Conservation (phyloP, 2,888 invertebrate species). For the Trissolcus japonicus region DNA sequence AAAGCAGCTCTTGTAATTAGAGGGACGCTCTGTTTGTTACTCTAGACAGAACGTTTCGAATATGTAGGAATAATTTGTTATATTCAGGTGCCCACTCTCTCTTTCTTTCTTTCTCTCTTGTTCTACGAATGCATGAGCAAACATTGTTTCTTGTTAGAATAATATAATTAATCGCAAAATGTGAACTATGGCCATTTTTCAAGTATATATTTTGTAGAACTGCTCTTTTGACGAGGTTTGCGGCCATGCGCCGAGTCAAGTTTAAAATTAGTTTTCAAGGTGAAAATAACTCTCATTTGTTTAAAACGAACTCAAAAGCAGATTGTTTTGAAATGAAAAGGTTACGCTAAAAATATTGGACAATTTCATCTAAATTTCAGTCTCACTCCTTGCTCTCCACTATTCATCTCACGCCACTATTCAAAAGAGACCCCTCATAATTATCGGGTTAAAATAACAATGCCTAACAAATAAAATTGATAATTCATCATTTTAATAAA, state of each 20-base stretch:
- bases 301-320: neutral
- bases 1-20: constrained; percentile 60
- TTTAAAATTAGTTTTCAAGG: constrained; percentile 21
- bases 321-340: neutral
- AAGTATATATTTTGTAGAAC: constrained; percentile 13
- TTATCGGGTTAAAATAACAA: no score
- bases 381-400: no score
- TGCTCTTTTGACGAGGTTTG: constrained; percentile 28
- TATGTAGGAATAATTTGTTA: constrained; percentile 55
- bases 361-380: no score
- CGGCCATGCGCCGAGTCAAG: neutral
- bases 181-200: constrained; percentile 27
- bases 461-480: no score
- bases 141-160: constrained; percentile 49
- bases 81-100: constrained; percentile 10
- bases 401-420: no score
- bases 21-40: constrained; percentile 60
- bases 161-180: constrained; percentile 47
- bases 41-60: constrained; percentile 47
- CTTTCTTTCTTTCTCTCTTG: constrained; percentile 19
- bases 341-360: neutral
- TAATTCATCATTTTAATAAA: no score
- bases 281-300: constrained; percentile 20
- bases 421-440: no score
- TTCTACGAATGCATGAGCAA: constrained; percentile 46